Conservation (phyloP, 2,888 invertebrate genomes). For the Perdita meconis region DNA sequence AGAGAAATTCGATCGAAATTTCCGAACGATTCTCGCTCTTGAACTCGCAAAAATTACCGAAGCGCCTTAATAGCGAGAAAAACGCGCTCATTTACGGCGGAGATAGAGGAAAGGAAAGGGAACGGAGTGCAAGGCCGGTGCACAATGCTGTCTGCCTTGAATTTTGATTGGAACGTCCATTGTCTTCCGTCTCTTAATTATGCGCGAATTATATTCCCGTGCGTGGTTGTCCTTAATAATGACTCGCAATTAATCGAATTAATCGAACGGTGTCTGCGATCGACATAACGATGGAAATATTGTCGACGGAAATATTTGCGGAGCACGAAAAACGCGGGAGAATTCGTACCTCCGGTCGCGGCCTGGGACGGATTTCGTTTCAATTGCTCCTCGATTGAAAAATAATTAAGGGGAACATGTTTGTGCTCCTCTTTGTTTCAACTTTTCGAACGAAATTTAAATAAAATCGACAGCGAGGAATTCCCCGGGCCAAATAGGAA, state of each 20-base stretch:
- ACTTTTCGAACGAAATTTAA: not conserved
- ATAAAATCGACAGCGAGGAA: not conserved
- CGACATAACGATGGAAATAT: conserved; percentile 1
- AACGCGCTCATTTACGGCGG: conserved; percentile 53
- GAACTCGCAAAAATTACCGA: conserved; percentile 28
- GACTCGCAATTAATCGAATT: conserved; percentile 38
- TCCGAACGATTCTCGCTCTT: not conserved
- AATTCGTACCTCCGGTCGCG: not conserved
- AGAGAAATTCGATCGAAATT: conserved; percentile 1
- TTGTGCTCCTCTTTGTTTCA: not conserved
- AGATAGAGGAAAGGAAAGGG: conserved; percentile 55
- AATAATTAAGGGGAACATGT: not conserved
- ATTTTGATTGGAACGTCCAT: conserved; percentile 69
- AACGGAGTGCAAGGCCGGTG: conserved; percentile 39
- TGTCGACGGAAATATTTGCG: not conserved
- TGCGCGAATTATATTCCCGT: conserved; percentile 32
- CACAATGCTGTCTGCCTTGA: conserved; percentile 72
- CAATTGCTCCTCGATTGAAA: not conserved
- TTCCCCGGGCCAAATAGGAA: not conserved
- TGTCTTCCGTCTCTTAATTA: conserved; percentile 65
- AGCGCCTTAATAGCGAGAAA: conserved; percentile 53
- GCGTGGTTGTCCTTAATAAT: conserved; percentile 17
- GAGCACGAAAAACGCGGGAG: not conserved
- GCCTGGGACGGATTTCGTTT: not conserved
- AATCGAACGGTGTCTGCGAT: conserved; percentile 9